phyloP scores from a whole-genome alignment of 2,113 vertebrate genomes.

The Plectropomus leopardus region DNA sequence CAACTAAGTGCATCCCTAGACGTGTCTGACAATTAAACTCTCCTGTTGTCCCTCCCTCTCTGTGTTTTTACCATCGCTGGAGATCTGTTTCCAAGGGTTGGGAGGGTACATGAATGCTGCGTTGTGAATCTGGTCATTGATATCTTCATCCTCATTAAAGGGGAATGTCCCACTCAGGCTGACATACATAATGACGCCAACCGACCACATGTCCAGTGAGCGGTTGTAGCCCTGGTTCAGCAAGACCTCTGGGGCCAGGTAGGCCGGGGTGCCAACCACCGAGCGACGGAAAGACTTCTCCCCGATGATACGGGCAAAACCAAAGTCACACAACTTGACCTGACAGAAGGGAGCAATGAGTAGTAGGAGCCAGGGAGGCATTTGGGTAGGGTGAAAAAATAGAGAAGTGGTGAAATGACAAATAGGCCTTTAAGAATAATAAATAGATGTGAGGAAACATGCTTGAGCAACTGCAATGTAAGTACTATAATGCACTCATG shows the following conservation, averaged over 20 bases:
- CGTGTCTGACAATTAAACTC: neutral
- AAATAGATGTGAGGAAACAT: neutral
- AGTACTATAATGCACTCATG: neutral
- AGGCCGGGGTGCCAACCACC: slow-evolving; percentile 93
- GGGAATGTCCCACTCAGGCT: slow-evolving; percentile 95
- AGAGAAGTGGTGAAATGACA: neutral
- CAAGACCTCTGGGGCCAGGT: slow-evolving; percentile 92
- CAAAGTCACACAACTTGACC: slow-evolving; percentile 96
- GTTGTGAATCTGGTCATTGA: slow-evolving; percentile 95
- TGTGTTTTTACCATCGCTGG: slow-evolving; percentile 85
- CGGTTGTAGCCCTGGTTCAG: slow-evolving; percentile 96
- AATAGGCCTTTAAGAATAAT: neutral
- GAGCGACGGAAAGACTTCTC: slow-evolving; percentile 96
- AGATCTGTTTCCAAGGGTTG: slow-evolving; percentile 93
- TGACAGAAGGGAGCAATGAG: slow-evolving; percentile 52
- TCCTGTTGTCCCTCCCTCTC: neutral
- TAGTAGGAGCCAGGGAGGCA: neutral
- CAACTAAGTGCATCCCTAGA: neutral
- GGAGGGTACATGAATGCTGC: slow-evolving; percentile 95
- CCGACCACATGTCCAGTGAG: slow-evolving; percentile 95
- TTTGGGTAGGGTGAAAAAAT: neutral
- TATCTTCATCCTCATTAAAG: slow-evolving; percentile 95
- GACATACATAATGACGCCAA: slow-evolving; percentile 95
- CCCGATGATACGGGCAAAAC: slow-evolving; percentile 94
- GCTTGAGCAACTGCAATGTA: neutral